Base-by-base conservation (phyloP, 1,140 invertebrate genomes). In the Trichoplusia ni region DNA sequence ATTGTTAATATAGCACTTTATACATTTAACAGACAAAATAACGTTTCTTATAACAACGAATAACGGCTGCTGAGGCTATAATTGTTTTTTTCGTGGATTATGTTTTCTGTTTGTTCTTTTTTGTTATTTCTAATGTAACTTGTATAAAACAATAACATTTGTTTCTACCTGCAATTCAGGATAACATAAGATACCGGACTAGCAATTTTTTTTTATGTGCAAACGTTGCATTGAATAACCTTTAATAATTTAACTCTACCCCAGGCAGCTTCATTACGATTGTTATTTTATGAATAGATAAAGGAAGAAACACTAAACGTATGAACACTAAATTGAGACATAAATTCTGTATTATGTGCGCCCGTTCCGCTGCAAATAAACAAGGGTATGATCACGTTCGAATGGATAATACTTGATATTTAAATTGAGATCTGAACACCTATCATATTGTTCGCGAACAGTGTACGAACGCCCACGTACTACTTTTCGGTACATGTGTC, bases 361-460 rank as follows among this genome's bases (percentile, higher is more conserved):
- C 56, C 54, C 59, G 56, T 51, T 54, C 58, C 11, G 27, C 21
- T 25, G 67, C 73, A 71, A n/a, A 72, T 77, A 75, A 73, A 81
- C 71, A 73, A 73, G 47, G 40, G 66, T 70, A 81, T 69, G 67
- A 71, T 75, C 69, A 67, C 42, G 54, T 42, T 56, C 47, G 67
- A 62, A 75, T 68, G 68, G 62, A 73, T 67, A 71, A 71, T 76
- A 73, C 67, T 51, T 4, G 19, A 42, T 31, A 25, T 44, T 44
- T 42, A 29, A 42, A 58, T 58, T 13, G 37, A 37, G 9, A 13
- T 13, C 37, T 37, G 33, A 44, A 58, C 9, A 42, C 37, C 54
- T 31, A 58, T 58, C 69, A 69, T 73, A 65, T 72, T 71, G 63
- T 64, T 19, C 23, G 19, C 19, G 16, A 31, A 44, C 25, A 42